A percentile compares a stretch with the other conserved stretches of the same genome.
These are phyloP conservation scores for Pseudorasbora parva DNA, from an alignment of 2,113 vertebrate species.

Conservation along the genomic window DNA sequence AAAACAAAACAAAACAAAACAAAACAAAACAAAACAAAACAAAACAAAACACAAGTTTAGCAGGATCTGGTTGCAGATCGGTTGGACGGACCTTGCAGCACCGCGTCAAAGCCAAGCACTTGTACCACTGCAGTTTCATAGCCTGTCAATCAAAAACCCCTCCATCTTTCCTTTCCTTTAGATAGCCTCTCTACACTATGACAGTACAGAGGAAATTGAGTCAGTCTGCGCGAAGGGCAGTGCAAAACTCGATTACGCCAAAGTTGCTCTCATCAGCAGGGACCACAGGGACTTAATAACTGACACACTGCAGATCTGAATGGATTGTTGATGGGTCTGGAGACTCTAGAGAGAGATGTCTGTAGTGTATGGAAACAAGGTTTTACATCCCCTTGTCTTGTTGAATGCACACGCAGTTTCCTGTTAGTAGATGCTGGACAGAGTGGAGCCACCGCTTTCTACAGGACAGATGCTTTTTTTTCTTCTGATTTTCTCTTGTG, in stretches of 20 bases:
- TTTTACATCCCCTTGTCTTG: background rate
- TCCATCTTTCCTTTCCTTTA: slow-evolving; percentile 12
- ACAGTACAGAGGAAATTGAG: slow-evolving; percentile 12
- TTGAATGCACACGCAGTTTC: background rate
- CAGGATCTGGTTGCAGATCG: background rate
- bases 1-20: no score
- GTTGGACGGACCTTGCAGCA: background rate
- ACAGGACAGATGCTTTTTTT: background rate
- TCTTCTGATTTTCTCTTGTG: background rate
- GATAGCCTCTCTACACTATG: background rate
- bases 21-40: no score
- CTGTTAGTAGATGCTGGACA: slow-evolving; percentile 18
- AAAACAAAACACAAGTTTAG: no score
- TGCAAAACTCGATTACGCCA: slow-evolving; percentile 27
- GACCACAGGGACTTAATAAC: slow-evolving; percentile 22
- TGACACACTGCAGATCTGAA: background rate
- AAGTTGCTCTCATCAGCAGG: slow-evolving; percentile 33
- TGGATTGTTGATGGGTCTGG: slow-evolving; percentile 28
- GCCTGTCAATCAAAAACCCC: slow-evolving; percentile 36
- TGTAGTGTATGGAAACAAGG: background rate
- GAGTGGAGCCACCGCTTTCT: slow-evolving; percentile 17
- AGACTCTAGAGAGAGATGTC: slow-evolving; percentile 21
- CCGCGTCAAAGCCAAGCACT: slow-evolving; percentile 44
- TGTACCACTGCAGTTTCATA: slow-evolving; percentile 6
- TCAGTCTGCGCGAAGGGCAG: background rate